Percentiles rank a stretch among this genome's conserved stretches.
Conservation (phyloP, 30 jellyfish, hydroid and myxozoan species). For the Aurelia aurita complex sp. Pacific region DNA sequence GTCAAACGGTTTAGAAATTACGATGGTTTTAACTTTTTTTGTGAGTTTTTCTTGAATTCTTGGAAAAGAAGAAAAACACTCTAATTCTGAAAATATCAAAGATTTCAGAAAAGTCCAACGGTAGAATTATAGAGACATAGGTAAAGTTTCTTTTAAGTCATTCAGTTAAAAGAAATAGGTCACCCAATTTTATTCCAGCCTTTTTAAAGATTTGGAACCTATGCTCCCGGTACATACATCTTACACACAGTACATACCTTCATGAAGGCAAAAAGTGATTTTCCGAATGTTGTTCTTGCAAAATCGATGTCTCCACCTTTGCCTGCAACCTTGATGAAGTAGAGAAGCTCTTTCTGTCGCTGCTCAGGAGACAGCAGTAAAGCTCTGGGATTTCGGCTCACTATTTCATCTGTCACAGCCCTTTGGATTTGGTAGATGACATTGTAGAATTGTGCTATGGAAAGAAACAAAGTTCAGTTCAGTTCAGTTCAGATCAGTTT, state of each 20-base stretch:
- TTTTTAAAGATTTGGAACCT: background rate
- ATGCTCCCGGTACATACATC: background rate
- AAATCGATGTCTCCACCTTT: constrained; percentile 78
- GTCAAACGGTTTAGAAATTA: background rate
- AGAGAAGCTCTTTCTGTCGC: constrained; percentile 66
- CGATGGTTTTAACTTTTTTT: no score
- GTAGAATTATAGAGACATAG: no score
- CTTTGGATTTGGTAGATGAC: constrained; percentile 81
- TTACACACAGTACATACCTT: constrained; percentile 27
- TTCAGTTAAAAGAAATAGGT: no score
- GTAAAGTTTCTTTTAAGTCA: no score
- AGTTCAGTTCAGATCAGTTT: no score
- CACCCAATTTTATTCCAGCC: no score
- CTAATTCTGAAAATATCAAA: no score
- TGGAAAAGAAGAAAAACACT: no score
- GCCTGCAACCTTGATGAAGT: constrained; percentile 70
- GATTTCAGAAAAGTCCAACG: no score
- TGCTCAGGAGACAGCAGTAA: constrained; percentile 59
- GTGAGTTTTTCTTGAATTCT: no score
- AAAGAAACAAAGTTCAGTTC: background rate
- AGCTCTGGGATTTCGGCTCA: constrained; percentile 68
- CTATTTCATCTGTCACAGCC: constrained; percentile 83
- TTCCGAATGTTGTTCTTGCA: constrained; percentile 80
- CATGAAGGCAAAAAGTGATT: constrained; percentile 67
- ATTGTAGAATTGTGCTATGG: constrained; percentile 64